Conservation (phyloP, 35 echinoderm and acorn worm species). For the Diadema setosum region DNA sequence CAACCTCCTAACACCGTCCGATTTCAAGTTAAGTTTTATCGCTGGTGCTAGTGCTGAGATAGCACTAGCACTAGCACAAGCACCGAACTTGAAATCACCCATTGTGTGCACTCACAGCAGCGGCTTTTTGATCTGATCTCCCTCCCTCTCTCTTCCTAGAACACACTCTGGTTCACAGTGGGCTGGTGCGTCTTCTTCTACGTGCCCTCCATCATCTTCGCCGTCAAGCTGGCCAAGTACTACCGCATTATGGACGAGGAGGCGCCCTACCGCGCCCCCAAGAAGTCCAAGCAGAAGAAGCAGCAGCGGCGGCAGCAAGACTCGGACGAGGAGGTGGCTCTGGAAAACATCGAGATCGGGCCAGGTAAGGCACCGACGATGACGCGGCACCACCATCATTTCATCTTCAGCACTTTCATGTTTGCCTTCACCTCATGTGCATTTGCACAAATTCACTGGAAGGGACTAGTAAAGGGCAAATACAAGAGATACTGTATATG, state of each 20-base stretch:
- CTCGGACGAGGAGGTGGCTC: not conserved
- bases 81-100: no score
- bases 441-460: no score
- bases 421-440: no score
- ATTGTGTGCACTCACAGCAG: not conserved
- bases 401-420: not conserved
- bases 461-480: no score
- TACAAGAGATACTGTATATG: no score
- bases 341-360: slow-evolving; percentile 27
- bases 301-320: not conserved
- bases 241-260: slow-evolving; percentile 91
- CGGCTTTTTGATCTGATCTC: not conserved
- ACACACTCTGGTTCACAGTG: slow-evolving; percentile 86
- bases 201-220: slow-evolving; percentile 64
- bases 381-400: not conserved
- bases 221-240: slow-evolving; percentile 89
- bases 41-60: no score
- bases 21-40: no score
- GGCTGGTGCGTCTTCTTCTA: slow-evolving; percentile 94
- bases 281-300: slow-evolving; percentile 34
- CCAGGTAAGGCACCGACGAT: not conserved
- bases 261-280: slow-evolving; percentile 49
- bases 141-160: slow-evolving; percentile 28
- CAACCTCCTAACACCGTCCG: not conserved
- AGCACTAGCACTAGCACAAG: no score